Percentiles rank a stretch among this genome's conserved stretches.
Conservation (phyloP, 2,113 vertebrate genomes). For the Gasterosteus nipponicus region DNA sequence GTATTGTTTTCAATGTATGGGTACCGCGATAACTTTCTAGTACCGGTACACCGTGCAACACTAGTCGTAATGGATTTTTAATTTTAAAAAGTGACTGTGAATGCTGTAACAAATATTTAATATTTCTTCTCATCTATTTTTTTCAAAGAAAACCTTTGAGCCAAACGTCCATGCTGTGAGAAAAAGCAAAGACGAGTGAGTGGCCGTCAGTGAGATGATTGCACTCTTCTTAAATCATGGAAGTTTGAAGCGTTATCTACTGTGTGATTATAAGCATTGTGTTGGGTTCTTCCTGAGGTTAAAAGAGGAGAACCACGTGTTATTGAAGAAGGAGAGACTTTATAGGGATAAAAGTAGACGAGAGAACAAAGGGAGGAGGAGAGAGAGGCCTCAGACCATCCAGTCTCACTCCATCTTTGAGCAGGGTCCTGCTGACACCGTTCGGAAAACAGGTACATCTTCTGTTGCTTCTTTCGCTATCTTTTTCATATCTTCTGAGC, state of each 20-base stretch:
- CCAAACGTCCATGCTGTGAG: conserved; percentile 81
- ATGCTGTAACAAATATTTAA: neutral
- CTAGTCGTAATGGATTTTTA: no score
- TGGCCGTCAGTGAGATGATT: conserved; percentile 4
- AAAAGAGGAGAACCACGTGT: conserved; percentile 55
- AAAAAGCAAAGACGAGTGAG: conserved; percentile 83
- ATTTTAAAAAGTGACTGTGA: no score
- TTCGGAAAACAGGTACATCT: conserved; percentile 70
- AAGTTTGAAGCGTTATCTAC: neutral
- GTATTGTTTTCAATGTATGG: no score
- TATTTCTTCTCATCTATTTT: neutral
- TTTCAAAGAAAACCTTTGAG: conserved; percentile 78
- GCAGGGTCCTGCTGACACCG: conserved; percentile 77
- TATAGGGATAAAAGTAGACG: conserved; percentile 70
- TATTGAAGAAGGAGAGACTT: conserved; percentile 72
- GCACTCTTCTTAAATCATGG: neutral
- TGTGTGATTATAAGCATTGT: neutral
- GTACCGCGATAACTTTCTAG: no score
- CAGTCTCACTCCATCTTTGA: conserved; percentile 85
- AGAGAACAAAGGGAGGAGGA: conserved; percentile 71
- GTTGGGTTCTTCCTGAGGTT: conserved; percentile 42
- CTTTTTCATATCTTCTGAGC: neutral
- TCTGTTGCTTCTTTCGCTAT: neutral
- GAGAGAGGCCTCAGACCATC: conserved; percentile 78
- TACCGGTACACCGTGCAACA: no score